Evolutionary conservation across 2,113 vertebrate genomes (phyloP), one percentile per base, ranked within the genome.

Genomic region (Bufo bufo): DNA sequence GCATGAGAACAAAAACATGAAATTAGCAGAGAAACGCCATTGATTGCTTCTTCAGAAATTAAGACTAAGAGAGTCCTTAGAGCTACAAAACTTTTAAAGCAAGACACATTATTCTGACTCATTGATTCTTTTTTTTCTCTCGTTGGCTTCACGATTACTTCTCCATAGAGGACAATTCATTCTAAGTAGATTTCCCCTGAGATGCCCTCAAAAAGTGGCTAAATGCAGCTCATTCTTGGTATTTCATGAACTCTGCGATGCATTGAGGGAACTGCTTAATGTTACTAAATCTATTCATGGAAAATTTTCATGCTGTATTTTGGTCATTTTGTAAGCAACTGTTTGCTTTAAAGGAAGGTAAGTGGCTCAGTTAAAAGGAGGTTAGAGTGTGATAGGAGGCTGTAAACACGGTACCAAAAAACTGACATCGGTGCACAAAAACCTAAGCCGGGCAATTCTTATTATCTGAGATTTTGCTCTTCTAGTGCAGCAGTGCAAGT

Each of bases 151-250:
- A 23, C 49, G 43, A 43, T 74, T 74, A 74, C 71, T 74, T 45
- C 43, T 49, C 72, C 17, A 47, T 74, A 75, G 72, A 75, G 72
- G 72, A 75, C 17, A 49, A 75, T 75, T 49, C 43, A 49, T 75
- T 75, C 45, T 75, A 17, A 75, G 72, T 23, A 75, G 16, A 49
- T 75, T 75, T 75, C 72, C 72, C 47, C 20, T 12, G 2, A 43
- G 13, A 33, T 45, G 11, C 43, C 33, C 45, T 75, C 16, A 75
- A 75, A 75, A 47, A 49, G 4, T 19, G 45, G 45, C 72, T 49
- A 49, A 49, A 49, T 45, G 3, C 1, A 75, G 72, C 72, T 49
- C 3, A 14, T 4, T 33, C 65, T 33, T 45, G 23, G 12, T 45
- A 45, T 2, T 43, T n/a, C n/a, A 69, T 10, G n/a, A 69, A 20